Conservation (phyloP, 92 coral and sea anemone genomes). For the Parazoanthus darwini region DNA sequence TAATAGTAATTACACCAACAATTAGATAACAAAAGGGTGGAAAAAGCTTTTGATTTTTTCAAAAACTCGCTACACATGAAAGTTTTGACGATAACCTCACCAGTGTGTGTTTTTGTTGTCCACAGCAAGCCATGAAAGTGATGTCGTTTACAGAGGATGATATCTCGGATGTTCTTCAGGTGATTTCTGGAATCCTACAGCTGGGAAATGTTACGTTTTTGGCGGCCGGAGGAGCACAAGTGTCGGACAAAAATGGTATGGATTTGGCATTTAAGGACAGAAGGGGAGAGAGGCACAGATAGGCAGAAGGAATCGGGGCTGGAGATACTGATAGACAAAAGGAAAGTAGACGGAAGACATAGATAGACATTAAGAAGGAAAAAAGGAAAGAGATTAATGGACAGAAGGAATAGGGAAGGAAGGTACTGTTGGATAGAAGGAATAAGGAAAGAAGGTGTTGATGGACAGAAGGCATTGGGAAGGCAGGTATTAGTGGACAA, state of each 20-base stretch:
- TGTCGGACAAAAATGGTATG: conserved; percentile 89
- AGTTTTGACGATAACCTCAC: background rate
- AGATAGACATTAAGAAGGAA: conserved; percentile 11
- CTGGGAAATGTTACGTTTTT: conserved; percentile 92
- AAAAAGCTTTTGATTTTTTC: background rate
- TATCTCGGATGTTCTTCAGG: conserved; percentile 85
- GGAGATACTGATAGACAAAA: background rate
- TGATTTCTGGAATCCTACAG: conserved; percentile 86
- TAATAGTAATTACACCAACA: no score
- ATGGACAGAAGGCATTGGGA: no score
- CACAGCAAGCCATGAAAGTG: conserved; percentile 93
- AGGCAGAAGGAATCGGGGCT: background rate
- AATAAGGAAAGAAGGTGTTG: background rate
- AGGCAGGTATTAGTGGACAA: no score
- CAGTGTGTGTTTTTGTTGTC: background rate
- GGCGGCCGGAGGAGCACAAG: conserved; percentile 94
- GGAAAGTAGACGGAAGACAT: background rate
- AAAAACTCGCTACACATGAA: background rate
- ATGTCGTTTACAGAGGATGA: conserved; percentile 88
- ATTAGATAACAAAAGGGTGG: no score
- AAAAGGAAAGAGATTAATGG: background rate
- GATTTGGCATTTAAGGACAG: background rate
- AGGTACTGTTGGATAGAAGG: background rate
- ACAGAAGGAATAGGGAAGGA: background rate
- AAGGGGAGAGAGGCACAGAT: conserved; percentile 1